phyloP scores from a whole-genome alignment of 53 echinoderm and acorn worm species.

The Paracentrotus lividus region DNA sequence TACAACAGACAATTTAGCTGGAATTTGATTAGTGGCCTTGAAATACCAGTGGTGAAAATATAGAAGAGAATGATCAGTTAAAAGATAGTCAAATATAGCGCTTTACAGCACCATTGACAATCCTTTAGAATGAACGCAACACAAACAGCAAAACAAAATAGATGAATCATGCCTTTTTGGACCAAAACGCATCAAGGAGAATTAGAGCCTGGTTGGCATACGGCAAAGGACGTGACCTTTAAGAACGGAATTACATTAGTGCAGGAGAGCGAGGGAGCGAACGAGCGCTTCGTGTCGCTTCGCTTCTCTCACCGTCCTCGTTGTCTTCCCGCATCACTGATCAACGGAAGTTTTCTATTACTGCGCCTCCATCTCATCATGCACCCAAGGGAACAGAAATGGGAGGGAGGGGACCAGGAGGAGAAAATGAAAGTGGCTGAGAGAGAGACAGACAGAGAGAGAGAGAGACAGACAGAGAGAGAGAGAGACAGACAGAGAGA shows the following conservation, averaged over 20 bases:
- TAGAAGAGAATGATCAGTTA: background rate
- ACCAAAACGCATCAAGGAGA: background rate
- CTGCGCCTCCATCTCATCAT: constrained; percentile 45
- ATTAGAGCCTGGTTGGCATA: background rate
- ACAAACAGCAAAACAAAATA: background rate
- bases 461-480: background rate
- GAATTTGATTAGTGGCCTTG: background rate
- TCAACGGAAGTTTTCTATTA: constrained; percentile 63
- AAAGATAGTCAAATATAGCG: background rate
- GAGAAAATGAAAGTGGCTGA: background rate
- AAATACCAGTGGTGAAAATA: background rate
- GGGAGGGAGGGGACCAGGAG: background rate
- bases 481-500: background rate
- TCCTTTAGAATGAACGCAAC: background rate
- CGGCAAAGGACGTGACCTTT: constrained; percentile 29
- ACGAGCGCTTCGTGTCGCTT: constrained; percentile 31
- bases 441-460: background rate
- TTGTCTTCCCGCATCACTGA: constrained; percentile 59
- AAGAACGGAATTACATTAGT: constrained; percentile 45
- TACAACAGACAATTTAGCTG: background rate
- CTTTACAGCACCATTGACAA: background rate
- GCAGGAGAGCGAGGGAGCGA: constrained; percentile 4
- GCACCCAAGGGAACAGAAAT: constrained; percentile 23
- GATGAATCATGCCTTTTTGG: constrained; percentile 39
- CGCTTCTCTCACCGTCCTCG: constrained; percentile 17